Conservation (phyloP, 1,140 invertebrate species). For the Rhynchophorus ferrugineus region DNA sequence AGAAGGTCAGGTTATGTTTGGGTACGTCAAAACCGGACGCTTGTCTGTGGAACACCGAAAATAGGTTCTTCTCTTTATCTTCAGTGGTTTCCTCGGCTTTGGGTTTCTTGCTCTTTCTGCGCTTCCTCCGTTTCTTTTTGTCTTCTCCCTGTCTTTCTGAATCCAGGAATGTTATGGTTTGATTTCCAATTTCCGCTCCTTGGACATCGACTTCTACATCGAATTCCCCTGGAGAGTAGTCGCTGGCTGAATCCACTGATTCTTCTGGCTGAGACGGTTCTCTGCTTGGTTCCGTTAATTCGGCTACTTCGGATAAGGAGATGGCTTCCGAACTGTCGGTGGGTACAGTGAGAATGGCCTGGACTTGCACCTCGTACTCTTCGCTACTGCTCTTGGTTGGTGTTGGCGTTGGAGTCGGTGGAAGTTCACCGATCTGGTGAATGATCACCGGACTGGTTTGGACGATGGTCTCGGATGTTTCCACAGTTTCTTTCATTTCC, state of each 20-base stretch:
- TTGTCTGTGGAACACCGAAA: conserved; percentile 28
- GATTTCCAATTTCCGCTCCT: conserved; percentile 24
- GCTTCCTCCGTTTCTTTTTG: conserved; percentile 10
- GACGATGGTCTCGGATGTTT: conserved; percentile 39
- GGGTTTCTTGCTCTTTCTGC: conserved; percentile 20
- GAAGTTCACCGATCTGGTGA: conserved; percentile 25
- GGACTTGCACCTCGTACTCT: conserved; percentile 54
- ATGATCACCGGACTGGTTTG: conserved; percentile 43
- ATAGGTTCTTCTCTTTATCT: conserved; percentile 27
- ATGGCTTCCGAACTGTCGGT: conserved; percentile 37
- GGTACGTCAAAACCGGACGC: conserved; percentile 19
- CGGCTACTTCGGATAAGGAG: conserved; percentile 9
- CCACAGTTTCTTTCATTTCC: conserved; percentile 3
- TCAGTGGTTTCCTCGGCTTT: conserved; percentile 13
- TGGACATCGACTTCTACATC: conserved; percentile 31
- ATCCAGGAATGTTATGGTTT: conserved; percentile 23
- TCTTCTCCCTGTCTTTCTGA: conserved; percentile 19
- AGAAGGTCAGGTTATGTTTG: conserved; percentile 30
- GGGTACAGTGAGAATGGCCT: conserved; percentile 53
- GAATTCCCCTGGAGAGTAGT: conserved; percentile 26
- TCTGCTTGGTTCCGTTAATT: neutral
- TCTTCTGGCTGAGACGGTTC: neutral
- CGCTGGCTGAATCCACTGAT: conserved; percentile 9
- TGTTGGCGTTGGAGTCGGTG: conserved; percentile 24
- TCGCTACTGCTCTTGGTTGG: conserved; percentile 42